Conservation (phyloP, 2,888 invertebrate genomes). For the Ischnus inquisitorius region DNA sequence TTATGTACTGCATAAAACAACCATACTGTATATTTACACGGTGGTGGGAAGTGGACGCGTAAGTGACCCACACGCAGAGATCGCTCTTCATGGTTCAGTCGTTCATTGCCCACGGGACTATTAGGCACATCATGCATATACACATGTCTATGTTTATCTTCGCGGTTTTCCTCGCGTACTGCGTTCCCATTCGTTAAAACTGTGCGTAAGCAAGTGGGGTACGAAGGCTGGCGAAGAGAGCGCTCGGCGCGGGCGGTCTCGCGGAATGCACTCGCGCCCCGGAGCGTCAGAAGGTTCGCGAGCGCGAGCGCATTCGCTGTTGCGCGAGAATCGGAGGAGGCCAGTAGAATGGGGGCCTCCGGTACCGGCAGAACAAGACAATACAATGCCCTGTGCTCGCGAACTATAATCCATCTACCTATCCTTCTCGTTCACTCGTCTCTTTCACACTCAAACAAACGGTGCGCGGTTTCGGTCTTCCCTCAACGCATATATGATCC, state of each 20-base stretch:
- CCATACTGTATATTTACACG: background rate
- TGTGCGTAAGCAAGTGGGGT: background rate
- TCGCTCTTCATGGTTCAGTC: background rate
- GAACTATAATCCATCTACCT: background rate
- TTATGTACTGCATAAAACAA: slow-evolving; percentile 19
- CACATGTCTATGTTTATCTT: slow-evolving; percentile 7
- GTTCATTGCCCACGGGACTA: background rate
- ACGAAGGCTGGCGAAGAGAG: background rate
- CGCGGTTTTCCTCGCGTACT: slow-evolving; percentile 40
- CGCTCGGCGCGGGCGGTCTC: slow-evolving; percentile 35
- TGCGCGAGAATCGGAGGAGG: slow-evolving; percentile 24
- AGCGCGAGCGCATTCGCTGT: slow-evolving; percentile 32
- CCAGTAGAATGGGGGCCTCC: slow-evolving; percentile 31
- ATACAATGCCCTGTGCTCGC: slow-evolving; percentile 26
- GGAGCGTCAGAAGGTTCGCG: slow-evolving; percentile 45
- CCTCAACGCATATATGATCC: slow-evolving; percentile 24
- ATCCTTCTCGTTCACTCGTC: background rate
- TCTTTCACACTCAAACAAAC: slow-evolving; percentile 1
- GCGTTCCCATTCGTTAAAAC: slow-evolving; percentile 64
- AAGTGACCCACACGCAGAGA: slow-evolving; percentile 32
- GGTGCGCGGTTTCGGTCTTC: slow-evolving; percentile 8
- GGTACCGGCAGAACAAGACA: slow-evolving; percentile 17
- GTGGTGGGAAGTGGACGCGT: slow-evolving; percentile 22
- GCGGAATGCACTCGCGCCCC: slow-evolving; percentile 53
- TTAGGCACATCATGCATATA: background rate